A percentile compares a stretch with the other conserved stretches of the same genome.
Evolutionary conservation across 2,888 invertebrate genomes (phyloP).

Genomic region (Acanthopleura granulata): DNA sequence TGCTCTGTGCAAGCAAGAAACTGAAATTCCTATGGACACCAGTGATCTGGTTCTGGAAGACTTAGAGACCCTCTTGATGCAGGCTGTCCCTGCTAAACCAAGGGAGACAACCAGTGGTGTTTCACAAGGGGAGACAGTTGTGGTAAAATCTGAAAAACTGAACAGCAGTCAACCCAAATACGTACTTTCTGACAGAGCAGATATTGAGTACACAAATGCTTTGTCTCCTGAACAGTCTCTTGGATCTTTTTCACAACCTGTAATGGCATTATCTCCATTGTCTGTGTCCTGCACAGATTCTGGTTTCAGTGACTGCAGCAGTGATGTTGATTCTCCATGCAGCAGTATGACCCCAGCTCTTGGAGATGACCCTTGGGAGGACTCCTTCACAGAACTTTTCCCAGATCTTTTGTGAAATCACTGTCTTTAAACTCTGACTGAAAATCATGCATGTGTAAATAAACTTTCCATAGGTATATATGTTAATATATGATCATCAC

Average conservation of each 20-base stretch:
- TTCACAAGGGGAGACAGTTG: not conserved
- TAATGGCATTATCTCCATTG: constrained; percentile 26
- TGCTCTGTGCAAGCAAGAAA: constrained; percentile 14
- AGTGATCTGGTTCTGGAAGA: constrained; percentile 21
- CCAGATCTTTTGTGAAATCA: constrained; percentile 24
- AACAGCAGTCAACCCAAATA: not conserved
- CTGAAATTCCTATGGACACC: constrained; percentile 18
- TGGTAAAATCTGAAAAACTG: not conserved
- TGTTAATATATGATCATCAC: no score
- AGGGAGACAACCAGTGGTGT: not conserved
- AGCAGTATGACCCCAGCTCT: constrained; percentile 37
- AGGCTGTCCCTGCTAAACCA: not conserved
- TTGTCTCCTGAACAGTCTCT: not conserved
- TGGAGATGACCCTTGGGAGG: constrained; percentile 52
- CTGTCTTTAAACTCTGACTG: no score
- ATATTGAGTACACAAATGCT: not conserved
- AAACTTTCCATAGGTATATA: no score
- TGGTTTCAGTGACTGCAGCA: constrained; percentile 49
- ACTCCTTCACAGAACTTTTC: constrained; percentile 55
- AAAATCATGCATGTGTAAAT: no score
- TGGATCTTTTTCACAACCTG: constrained; percentile 23
- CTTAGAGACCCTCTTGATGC: not conserved
- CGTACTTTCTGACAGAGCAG: not conserved
- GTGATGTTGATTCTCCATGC: constrained; percentile 48
- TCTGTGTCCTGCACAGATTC: constrained; percentile 20